A percentile compares a stretch with the other conserved stretches of the same genome.
These are phyloP conservation scores for Sminthurinus aureus DNA, from an alignment of 2,888 invertebrate species.

Conservation along the genomic window DNA sequence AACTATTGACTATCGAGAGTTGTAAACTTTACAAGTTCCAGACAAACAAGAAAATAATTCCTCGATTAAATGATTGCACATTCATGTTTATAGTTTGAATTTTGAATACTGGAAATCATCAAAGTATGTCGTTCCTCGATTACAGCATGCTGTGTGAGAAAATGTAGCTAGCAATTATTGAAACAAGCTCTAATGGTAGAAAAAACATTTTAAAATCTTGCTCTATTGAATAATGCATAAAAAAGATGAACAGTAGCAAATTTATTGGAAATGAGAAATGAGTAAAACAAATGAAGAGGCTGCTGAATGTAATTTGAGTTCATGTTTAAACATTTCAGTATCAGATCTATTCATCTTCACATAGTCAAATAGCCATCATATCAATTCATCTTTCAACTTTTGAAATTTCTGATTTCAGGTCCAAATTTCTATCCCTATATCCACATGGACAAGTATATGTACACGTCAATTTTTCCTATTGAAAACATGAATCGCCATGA, in stretches of 20 bases:
- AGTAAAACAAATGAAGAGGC: neutral
- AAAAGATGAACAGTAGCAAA: too few species aligned
- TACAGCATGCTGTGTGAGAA: too few species aligned
- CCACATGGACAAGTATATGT: too few species aligned
- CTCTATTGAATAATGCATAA: too few species aligned
- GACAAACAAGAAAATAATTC: neutral
- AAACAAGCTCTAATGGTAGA: too few species aligned
- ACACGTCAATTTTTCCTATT: too few species aligned
- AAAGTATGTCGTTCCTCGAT: too few species aligned
- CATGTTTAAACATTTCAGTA: neutral
- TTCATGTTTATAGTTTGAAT: neutral
- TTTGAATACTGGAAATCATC: neutral
- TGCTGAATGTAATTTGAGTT: neutral
- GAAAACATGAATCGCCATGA: too few species aligned
- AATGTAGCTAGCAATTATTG: too few species aligned
- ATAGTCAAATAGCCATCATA: neutral
- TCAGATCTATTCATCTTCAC: neutral
- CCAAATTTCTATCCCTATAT: neutral
- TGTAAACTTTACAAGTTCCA: neutral
- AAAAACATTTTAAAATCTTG: too few species aligned
- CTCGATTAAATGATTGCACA: neutral
- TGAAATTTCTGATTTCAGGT: neutral
- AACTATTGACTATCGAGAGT: neutral
- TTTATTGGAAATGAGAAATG: too few species aligned
- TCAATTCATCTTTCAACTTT: neutral